These are phyloP conservation scores for Drosophila pseudoobscura DNA, from an alignment of 1,140 invertebrate species.

Conservation along the genomic window DNA sequence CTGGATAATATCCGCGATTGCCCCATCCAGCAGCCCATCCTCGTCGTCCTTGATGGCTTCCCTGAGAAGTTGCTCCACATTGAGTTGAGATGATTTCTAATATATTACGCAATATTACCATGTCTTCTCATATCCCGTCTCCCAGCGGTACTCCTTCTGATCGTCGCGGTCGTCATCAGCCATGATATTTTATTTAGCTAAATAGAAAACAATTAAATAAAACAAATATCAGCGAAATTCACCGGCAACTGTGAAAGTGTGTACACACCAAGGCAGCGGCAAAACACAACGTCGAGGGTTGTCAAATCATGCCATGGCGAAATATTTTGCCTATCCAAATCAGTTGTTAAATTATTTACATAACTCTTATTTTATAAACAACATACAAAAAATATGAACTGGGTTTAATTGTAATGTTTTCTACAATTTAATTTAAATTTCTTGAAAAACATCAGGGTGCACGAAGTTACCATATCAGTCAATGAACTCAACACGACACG, in stretches of 20 bases:
- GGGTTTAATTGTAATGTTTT: not conserved
- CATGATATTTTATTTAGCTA: slow-evolving; percentile 21
- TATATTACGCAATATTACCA: slow-evolving; percentile 86
- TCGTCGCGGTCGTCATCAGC: slow-evolving; percentile 92
- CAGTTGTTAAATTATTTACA: too few species aligned
- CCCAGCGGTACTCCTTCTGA: slow-evolving; percentile 97
- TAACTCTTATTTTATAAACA: too few species aligned
- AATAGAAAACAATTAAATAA: slow-evolving; percentile 2
- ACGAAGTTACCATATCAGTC: slow-evolving; percentile 51
- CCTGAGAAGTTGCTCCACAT: slow-evolving; percentile 85
- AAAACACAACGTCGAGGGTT: too few species aligned
- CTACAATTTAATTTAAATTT: not conserved
- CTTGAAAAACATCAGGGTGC: not conserved
- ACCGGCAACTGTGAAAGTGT: too few species aligned
- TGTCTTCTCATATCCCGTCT: slow-evolving; percentile 98
- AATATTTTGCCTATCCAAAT: too few species aligned
- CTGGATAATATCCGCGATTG: slow-evolving; percentile 95
- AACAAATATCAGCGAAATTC: slow-evolving; percentile 7
- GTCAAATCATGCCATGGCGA: too few species aligned
- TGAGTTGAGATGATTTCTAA: not conserved
- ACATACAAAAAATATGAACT: not conserved
- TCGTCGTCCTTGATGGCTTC: slow-evolving; percentile 98
- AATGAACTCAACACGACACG: slow-evolving; percentile 37
- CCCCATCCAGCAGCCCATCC: slow-evolving; percentile 93
- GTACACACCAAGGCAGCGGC: too few species aligned